These are phyloP conservation scores for Anneissia japonica DNA, from an alignment of 35 echinoderm and acorn worm species.

Conservation along the genomic window DNA sequence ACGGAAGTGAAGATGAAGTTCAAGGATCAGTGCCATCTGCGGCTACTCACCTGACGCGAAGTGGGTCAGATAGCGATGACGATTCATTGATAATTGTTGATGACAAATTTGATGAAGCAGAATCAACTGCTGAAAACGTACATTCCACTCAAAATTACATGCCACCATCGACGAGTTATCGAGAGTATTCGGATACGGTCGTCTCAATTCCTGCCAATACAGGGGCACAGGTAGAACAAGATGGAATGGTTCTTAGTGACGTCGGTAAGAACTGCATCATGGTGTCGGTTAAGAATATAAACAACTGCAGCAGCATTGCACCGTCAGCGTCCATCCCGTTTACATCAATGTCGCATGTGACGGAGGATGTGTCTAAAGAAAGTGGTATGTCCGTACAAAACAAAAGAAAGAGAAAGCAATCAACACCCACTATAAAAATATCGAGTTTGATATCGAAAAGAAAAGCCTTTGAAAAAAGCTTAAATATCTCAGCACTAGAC, in stretches of 20 bases:
- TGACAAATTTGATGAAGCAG: constrained; percentile 1
- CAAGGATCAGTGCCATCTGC: too few species aligned
- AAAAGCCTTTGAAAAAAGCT: background rate
- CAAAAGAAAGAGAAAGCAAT: background rate
- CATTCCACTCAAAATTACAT: background rate
- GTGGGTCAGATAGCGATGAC: background rate
- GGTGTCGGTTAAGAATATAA: constrained; percentile 5
- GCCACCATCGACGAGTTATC: background rate
- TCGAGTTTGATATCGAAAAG: background rate
- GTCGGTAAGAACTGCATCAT: constrained; percentile 41
- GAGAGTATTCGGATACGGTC: background rate
- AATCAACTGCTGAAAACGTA: background rate
- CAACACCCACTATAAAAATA: background rate
- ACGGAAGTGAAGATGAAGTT: too few species aligned
- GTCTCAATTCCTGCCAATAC: too few species aligned
- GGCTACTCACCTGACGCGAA: too few species aligned
- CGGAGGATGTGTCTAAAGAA: background rate
- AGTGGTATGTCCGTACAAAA: background rate
- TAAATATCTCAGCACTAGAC: background rate
- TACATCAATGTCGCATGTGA: background rate
- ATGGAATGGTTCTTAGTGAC: constrained; percentile 20
- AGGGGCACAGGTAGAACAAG: background rate
- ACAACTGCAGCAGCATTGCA: background rate
- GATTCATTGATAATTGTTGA: background rate
- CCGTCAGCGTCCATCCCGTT: background rate